Percentiles rank a stretch among this genome's conserved stretches.
Conservation (phyloP, 2,888 invertebrate genomes). For the Noctua fimbriata region DNA sequence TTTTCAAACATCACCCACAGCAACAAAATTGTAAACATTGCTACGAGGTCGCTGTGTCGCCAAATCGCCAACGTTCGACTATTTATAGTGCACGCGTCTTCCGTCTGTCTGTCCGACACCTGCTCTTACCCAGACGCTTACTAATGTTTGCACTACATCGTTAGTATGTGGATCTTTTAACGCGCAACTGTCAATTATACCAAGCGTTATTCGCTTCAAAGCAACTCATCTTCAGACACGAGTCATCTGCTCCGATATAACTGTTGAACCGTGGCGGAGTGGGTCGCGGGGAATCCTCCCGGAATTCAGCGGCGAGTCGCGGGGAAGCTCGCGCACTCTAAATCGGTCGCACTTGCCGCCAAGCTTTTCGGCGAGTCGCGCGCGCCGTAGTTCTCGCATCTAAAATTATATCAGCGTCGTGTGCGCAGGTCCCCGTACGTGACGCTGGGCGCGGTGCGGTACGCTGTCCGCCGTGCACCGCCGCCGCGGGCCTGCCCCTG, state of each 20-base stretch:
- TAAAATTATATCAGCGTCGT: slow-evolving; percentile 77
- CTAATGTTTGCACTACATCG: slow-evolving; percentile 71
- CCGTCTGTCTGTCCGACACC: slow-evolving; percentile 88
- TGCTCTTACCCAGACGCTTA: slow-evolving; percentile 76
- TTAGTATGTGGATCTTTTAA: slow-evolving; percentile 65
- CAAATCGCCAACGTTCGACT: slow-evolving; percentile 85
- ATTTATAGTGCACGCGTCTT: slow-evolving; percentile 87
- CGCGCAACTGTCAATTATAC: slow-evolving; percentile 67
- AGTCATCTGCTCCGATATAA: slow-evolving; percentile 84
- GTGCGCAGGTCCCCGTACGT: slow-evolving; percentile 90
- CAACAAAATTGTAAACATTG: slow-evolving; percentile 86
- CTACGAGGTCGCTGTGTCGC: slow-evolving; percentile 86
- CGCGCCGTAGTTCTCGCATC: slow-evolving; percentile 71
- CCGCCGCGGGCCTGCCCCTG: slow-evolving; percentile 90
- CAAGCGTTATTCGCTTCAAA: slow-evolving; percentile 71
- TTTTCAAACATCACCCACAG: slow-evolving; percentile 65
- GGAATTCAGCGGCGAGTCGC: slow-evolving; percentile 85
- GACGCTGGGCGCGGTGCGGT: slow-evolving; percentile 93
- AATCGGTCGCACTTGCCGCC: slow-evolving; percentile 88
- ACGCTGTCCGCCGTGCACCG: slow-evolving; percentile 92
- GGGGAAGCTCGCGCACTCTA: slow-evolving; percentile 86
- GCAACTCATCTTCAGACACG: slow-evolving; percentile 70
- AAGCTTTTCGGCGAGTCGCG: slow-evolving; percentile 84
- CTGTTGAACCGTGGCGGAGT: slow-evolving; percentile 80
- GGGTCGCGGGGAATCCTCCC: slow-evolving; percentile 89